phyloP scores from a whole-genome alignment of 64 coral and sea anemone genomes.

The Actinia tenebrosa region DNA sequence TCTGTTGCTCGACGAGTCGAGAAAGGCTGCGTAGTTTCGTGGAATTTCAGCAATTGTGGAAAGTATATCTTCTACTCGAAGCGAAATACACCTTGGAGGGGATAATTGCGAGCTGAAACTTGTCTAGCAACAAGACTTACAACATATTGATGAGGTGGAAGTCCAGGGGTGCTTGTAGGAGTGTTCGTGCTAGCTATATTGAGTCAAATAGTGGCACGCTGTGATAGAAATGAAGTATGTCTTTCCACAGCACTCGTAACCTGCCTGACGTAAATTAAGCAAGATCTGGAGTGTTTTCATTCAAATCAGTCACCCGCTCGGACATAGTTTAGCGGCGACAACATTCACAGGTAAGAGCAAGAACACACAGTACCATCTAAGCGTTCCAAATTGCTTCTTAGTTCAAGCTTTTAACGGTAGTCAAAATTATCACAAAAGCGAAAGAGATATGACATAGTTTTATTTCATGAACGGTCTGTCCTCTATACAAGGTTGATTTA shows the following conservation, averaged over 20 bases:
- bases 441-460: neutral
- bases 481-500: neutral
- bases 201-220: neutral
- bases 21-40: neutral
- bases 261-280: slow-evolving; percentile 2
- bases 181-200: neutral
- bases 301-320: neutral
- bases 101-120: neutral
- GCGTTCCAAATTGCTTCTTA: neutral
- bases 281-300: slow-evolving; percentile 4
- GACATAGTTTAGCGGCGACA: neutral
- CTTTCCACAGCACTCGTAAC: neutral
- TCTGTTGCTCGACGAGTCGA: neutral
- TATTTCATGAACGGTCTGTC: neutral
- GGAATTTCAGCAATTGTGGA: neutral
- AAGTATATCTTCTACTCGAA: neutral
- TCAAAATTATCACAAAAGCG: neutral
- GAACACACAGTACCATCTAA: neutral
- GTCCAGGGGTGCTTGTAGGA: neutral
- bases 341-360: neutral
- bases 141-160: neutral
- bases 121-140: neutral
- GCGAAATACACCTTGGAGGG: neutral
- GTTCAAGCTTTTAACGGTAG: neutral
- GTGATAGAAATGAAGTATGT: neutral